Conservation (phyloP, 2,888 invertebrate species). For the Ganaspis brasiliensis region DNA sequence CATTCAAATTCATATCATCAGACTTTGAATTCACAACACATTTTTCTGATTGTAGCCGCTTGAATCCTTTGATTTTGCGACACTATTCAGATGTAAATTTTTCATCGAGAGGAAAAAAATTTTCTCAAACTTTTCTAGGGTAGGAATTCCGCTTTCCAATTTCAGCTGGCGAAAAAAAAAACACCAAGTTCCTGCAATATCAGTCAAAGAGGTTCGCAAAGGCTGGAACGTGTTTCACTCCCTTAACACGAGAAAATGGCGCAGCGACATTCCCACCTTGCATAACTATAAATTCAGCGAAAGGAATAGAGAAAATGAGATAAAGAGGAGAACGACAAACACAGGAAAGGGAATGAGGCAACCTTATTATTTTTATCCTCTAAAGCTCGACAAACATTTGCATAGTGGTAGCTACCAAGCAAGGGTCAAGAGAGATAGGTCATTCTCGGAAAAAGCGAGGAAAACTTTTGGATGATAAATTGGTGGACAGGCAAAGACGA, state of each 20-base stretch:
- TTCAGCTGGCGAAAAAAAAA: not conserved
- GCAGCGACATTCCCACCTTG: not conserved
- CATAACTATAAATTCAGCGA: conserved; percentile 14
- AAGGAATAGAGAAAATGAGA: not conserved
- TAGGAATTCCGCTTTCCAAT: not conserved
- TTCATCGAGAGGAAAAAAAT: not conserved
- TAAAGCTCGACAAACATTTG: conserved; percentile 71
- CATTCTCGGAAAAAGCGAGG: conserved; percentile 45
- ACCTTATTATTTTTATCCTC: conserved; percentile 73
- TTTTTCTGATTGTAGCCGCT: not conserved
- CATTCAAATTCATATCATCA: not conserved
- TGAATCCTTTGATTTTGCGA: conserved; percentile 2
- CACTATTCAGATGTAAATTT: conserved; percentile 25
- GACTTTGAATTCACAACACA: conserved; percentile 2
- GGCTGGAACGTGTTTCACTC: not conserved
- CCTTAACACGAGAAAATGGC: conserved; percentile 15
- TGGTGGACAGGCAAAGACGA: conserved; percentile 39
- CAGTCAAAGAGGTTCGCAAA: not conserved
- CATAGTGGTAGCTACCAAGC: conserved; percentile 60
- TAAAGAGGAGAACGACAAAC: conserved; percentile 28
- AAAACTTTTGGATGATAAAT: conserved; percentile 44
- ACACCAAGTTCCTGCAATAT: not conserved
- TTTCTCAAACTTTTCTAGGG: not conserved
- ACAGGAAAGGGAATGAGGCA: conserved; percentile 55
- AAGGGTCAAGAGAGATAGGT: conserved; percentile 33